Base-by-base conservation (phyloP, 30 jellyfish, hydroid and myxozoan genomes). In the Cassiopea xamachana region DNA sequence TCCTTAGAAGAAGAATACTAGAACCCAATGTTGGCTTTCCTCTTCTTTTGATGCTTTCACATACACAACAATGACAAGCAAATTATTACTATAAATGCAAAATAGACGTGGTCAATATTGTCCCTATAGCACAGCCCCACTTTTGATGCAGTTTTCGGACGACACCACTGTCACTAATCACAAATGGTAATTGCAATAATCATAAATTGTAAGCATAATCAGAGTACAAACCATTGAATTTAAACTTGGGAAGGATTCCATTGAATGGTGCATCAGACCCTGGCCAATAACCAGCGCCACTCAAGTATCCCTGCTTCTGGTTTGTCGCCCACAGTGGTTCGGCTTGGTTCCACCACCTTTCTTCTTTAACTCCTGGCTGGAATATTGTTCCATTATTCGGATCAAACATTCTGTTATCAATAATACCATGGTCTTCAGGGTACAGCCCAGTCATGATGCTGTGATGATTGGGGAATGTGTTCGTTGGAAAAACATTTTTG, bases 401-500 rank as follows among this genome's bases (percentile, higher is more conserved):
- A 92, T 96, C 97, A 48, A 77, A 84, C 98, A 96, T 92, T 15
- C 88, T 72, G 79, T 96, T 89, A 50, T 89, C 96, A 16, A 96
- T 77, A 16, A 96, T 96, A 9, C 97, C 99, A 85, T 96, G 99
- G 48, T 96, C 60, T 64, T 96, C 99, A 46, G 99, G 98, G 68
- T 92, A 96, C 12, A 84, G 89, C 9, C 99, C 99, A 1, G 99
- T 96, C 1, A 96, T 85, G 27, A 96, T 91, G 81, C 98, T 96
- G 62, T 96, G 98, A 67, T 96, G 99, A 81, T 96, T 96, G 0
- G 99, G 99, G 48, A 74, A 78, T 51, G 98, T 91, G 49, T 68
- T 60, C 16, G 99, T 89, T 15, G 99, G 99, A 73, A 96, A 95
- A 2, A 96, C 99, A 73, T 96, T 96, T 55, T 60, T 77, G 60